phyloP scores from a whole-genome alignment of 1,140 invertebrate species.

The Neodiprion virginianus region DNA sequence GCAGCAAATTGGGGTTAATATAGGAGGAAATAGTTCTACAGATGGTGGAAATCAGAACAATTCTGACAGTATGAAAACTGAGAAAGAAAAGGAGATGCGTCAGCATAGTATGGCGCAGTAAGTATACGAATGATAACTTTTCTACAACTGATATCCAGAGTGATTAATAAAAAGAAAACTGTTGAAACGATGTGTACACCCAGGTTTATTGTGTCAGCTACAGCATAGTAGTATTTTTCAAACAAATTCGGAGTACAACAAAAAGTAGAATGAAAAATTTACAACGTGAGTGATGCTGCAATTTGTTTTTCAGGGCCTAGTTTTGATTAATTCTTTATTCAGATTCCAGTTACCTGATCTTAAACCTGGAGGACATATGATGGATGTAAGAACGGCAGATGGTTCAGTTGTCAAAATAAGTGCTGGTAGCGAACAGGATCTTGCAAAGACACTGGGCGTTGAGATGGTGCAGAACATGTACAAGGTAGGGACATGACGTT shows the following conservation, averaged over 20 bases:
- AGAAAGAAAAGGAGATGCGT: conserved; percentile 59
- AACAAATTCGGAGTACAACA: too few species aligned
- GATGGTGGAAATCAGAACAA: conserved; percentile 47
- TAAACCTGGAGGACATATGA: conserved; percentile 66
- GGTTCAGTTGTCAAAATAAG: conserved; percentile 78
- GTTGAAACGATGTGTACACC: too few species aligned
- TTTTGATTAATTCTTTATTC: conserved; percentile 28
- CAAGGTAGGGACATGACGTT: conserved; percentile 61
- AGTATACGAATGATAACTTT: conserved; percentile 25
- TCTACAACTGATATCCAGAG: not conserved
- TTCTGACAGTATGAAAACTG: conserved; percentile 41
- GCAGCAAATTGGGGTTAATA: conserved; percentile 51
- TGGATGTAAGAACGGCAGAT: conserved; percentile 73
- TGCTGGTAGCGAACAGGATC: conserved; percentile 70
- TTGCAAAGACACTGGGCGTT: conserved; percentile 72
- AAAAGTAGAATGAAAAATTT: too few species aligned
- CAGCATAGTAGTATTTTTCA: too few species aligned
- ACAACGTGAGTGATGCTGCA: too few species aligned
- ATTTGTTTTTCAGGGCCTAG: not conserved
- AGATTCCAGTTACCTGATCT: conserved; percentile 61
- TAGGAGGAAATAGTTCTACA: conserved; percentile 41
- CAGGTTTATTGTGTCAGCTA: too few species aligned
- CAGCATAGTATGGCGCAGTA: conserved; percentile 60
- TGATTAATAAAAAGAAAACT: not conserved
- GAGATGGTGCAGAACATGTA: conserved; percentile 79